Evolutionary conservation across 2,888 invertebrate species (phyloP), one percentile per base, ranked within the genome.

Genomic region (Xanthorhoe designata): DNA sequence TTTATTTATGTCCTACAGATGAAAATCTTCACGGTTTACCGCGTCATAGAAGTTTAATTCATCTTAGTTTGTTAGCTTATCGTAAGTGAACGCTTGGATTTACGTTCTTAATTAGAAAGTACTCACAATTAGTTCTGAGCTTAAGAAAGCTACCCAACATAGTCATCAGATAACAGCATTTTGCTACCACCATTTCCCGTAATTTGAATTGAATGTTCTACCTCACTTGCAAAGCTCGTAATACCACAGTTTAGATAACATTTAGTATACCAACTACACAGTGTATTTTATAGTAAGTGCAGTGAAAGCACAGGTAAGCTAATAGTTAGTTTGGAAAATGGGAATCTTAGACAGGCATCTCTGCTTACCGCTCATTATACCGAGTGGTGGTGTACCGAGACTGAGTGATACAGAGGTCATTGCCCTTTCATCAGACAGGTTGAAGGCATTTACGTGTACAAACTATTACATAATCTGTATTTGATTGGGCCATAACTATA

Each of bases 281-380:
- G 55, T 38, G 47, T 19, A 55, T 29, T 51, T 19, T 15, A 49
- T 32, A 52, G 64, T 49, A 19, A 53, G 13, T 58, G 32, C 58
- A 54, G 58, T 7, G n/a, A 57, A 52, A 29, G 54, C 45, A 18
- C 47, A 64, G 58, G 13, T 47, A 10, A 58, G 35, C 17, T 49
- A 19, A 47, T 47, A 59, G 64, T 64, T 49, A 17, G 63, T 57
- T 49, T n/a, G 19, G 49, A 18, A 61, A 61, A 64, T 55, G 68
- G 67, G 61, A 71, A 72, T 65, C 66, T 68, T 66, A 71, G 69
- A 69, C 72, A 56, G 58, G 68, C 68, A 63, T 68, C 70, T 72
- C 59, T 57, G 57, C 73, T 70, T 69, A 68, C 68, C 56, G 62
- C 69, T 73, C 72, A 74, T 71, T 74, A 73, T 70, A 63, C 68